phyloP scores from a whole-genome alignment of 2,888 invertebrate genomes.

The Chirona hameri region DNA sequence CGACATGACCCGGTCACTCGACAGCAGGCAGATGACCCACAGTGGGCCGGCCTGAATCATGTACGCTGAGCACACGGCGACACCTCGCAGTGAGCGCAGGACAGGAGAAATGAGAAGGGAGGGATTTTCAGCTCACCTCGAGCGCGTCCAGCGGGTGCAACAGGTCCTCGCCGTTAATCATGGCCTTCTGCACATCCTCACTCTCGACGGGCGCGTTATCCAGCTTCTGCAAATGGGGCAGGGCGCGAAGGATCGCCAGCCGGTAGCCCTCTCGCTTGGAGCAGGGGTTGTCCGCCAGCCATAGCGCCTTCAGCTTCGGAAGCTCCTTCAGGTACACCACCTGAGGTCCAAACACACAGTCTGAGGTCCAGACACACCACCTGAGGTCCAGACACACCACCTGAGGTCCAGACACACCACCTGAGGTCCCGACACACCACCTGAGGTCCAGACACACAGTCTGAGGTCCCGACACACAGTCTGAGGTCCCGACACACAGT shows the following conservation, averaged over 20 bases:
- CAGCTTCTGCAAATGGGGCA: slow-evolving; percentile 83
- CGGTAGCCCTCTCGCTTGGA: slow-evolving; percentile 76
- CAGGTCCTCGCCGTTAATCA: slow-evolving; percentile 55
- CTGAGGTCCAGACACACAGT: too few species aligned
- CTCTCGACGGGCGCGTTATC: slow-evolving; percentile 78
- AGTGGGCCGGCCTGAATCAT: not conserved
- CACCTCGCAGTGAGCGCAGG: too few species aligned
- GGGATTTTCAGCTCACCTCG: not conserved
- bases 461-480: too few species aligned
- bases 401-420: too few species aligned
- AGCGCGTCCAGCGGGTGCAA: slow-evolving; percentile 53
- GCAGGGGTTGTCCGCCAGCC: slow-evolving; percentile 96
- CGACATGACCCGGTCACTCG: not conserved
- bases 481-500: too few species aligned
- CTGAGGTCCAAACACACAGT: not conserved
- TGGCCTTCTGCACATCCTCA: slow-evolving; percentile 68
- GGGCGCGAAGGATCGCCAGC: slow-evolving; percentile 72
- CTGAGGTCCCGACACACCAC: too few species aligned
- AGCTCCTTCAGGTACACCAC: slow-evolving; percentile 71
- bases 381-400: too few species aligned
- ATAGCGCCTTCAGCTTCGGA: slow-evolving; percentile 73
- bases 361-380: too few species aligned
- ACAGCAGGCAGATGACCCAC: not conserved
- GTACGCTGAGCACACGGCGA: too few species aligned
- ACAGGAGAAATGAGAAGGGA: too few species aligned